Evolutionary conservation across 2,797 vertebrate species (phyloP).

Genomic region (Acrossocheilus fasciatus): DNA sequence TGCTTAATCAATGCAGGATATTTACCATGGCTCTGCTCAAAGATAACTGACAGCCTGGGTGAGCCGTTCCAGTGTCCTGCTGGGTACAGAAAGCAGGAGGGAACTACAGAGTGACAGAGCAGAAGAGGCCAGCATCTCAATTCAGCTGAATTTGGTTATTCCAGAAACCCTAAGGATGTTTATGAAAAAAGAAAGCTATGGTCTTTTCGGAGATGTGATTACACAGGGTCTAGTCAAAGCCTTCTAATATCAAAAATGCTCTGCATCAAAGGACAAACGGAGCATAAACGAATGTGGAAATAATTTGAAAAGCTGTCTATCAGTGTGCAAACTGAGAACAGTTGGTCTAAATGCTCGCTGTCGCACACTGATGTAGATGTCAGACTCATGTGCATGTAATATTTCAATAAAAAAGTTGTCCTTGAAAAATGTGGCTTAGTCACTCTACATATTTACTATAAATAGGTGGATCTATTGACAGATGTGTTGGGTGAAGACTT

Average conservation of each 20-base stretch:
- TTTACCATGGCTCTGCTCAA: constrained; percentile 62
- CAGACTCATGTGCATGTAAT: not conserved
- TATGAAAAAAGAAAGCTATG: constrained; percentile 32
- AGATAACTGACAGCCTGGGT: constrained; percentile 66
- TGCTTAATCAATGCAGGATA: constrained; percentile 67
- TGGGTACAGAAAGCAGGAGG: constrained; percentile 60
- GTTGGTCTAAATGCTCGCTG: constrained; percentile 5
- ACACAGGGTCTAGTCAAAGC: constrained; percentile 40
- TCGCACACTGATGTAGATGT: not conserved
- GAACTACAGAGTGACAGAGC: constrained; percentile 52
- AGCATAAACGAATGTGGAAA: not conserved
- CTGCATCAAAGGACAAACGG: constrained; percentile 37
- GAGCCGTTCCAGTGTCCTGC: constrained; percentile 64
- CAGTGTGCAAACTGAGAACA: constrained; percentile 2
- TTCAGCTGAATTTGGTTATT: constrained; percentile 57
- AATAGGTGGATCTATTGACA: constrained; percentile 53
- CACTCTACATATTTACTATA: constrained; percentile 43
- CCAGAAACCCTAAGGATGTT: constrained; percentile 51
- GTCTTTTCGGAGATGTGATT: constrained; percentile 14
- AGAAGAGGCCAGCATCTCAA: constrained; percentile 65
- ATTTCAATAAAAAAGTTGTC: constrained; percentile 30
- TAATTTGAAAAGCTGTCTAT: constrained; percentile 29
- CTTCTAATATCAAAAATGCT: constrained; percentile 17
- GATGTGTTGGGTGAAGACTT: constrained; percentile 41
- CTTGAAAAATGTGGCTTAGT: constrained; percentile 49